phyloP scores from a whole-genome alignment of 1,140 invertebrate species.

The Macrocentrus cingulum region DNA sequence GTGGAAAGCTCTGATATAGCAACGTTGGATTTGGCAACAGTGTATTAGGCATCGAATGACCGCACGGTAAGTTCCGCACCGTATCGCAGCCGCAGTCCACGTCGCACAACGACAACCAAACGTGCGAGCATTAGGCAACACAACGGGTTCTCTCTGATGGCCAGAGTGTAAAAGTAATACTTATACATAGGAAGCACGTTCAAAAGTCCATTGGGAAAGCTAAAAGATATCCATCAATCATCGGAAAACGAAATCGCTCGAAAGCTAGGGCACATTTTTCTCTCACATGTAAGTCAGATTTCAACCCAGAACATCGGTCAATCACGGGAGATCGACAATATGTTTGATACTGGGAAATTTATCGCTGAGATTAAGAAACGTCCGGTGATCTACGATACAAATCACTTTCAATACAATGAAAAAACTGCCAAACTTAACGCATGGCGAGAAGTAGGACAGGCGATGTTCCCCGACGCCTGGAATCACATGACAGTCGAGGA shows the following conservation, averaged over 20 bases:
- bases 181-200: too few relatives aligned
- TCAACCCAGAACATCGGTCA: not conserved
- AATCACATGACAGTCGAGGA: constrained; percentile 43
- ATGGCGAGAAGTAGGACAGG: constrained; percentile 51
- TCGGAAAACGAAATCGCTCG: too few relatives aligned
- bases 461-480: constrained; percentile 50
- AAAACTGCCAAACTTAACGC: constrained; percentile 48
- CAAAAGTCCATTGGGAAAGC: too few relatives aligned
- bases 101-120: constrained; percentile 18
- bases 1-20: too few relatives aligned
- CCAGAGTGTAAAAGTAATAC: constrained; percentile 4
- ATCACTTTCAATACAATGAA: constrained; percentile 49
- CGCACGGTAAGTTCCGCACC: constrained; percentile 4
- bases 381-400: constrained; percentile 51
- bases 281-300: not conserved
- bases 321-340: constrained; percentile 16
- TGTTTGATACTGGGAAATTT: constrained; percentile 52
- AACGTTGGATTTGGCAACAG: too few relatives aligned
- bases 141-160: constrained; percentile 16
- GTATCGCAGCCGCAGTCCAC: constrained; percentile 46
- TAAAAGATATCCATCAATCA: too few relatives aligned
- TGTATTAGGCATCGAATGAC: not conserved
- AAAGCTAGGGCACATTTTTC: not conserved
- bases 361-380: constrained; percentile 50
- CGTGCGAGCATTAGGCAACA: constrained; percentile 31